Conservation (phyloP, 2,797 vertebrate species). For the Bradypus variegatus region DNA sequence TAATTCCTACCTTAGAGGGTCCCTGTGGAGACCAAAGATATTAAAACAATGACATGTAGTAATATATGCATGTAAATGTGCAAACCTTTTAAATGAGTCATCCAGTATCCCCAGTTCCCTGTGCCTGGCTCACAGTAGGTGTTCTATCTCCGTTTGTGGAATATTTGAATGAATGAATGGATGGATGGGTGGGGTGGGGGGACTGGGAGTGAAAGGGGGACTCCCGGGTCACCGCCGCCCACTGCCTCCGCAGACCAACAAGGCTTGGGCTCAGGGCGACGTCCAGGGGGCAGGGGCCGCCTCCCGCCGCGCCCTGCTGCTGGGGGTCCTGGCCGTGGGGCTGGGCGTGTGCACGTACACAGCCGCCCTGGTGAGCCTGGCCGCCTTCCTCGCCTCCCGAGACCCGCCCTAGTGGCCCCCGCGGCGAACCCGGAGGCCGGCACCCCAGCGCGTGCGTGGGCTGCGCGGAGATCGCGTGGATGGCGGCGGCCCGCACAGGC, state of each 20-base stretch:
- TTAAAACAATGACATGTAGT: not conserved
- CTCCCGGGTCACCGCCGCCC: conserved; percentile 21
- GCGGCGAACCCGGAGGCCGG: not conserved
- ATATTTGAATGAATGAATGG: not conserved
- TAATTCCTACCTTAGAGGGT: not conserved
- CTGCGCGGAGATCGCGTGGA: not conserved
- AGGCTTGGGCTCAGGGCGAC: conserved; percentile 86
- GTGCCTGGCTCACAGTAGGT: not conserved
- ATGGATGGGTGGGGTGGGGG: conserved; percentile 60
- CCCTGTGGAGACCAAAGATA: not conserved
- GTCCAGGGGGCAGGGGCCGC: conserved; percentile 81
- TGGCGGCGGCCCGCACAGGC: not conserved
- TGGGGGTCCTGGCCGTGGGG: conserved; percentile 85
- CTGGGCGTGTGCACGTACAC: conserved; percentile 86
- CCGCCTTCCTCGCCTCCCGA: conserved; percentile 85
- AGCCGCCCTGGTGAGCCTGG: conserved; percentile 82
- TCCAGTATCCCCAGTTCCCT: not conserved
- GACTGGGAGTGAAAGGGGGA: conserved; percentile 49
- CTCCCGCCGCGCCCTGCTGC: conserved; percentile 84
- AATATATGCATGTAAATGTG: not conserved
- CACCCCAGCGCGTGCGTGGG: not conserved
- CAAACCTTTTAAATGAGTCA: not conserved
- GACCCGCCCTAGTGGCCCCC: conserved; percentile 75
- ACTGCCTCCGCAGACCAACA: conserved; percentile 81
- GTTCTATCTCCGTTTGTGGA: not conserved